Conservation (phyloP, 2,113 vertebrate species). For the Lynx canadensis region DNA sequence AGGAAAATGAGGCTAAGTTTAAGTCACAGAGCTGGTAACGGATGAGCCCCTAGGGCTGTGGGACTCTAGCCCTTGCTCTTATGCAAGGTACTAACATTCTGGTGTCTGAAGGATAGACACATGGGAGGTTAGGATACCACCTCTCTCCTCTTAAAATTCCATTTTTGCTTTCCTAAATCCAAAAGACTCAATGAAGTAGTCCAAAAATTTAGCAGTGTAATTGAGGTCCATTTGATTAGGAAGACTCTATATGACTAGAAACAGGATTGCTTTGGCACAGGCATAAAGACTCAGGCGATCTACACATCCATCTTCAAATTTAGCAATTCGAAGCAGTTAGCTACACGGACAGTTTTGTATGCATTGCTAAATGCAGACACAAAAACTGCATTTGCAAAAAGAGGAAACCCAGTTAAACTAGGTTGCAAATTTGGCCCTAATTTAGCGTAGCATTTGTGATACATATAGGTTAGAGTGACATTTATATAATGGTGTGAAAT, state of each 20-base stretch:
- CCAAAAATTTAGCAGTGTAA: constrained; percentile 36
- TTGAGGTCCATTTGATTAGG: constrained; percentile 63
- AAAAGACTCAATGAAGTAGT: constrained; percentile 41
- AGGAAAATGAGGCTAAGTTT: not conserved
- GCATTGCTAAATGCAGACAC: constrained; percentile 83
- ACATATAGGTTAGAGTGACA: constrained; percentile 85
- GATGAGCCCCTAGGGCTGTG: not conserved
- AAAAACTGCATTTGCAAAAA: constrained; percentile 83
- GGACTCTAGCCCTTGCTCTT: not conserved
- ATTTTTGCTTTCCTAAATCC: constrained; percentile 42
- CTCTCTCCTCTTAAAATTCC: constrained; percentile 10
- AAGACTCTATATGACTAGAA: constrained; percentile 56
- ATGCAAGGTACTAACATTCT: not conserved
- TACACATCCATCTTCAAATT: constrained; percentile 77
- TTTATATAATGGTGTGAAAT: constrained; percentile 85
- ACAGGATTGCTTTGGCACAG: constrained; percentile 61
- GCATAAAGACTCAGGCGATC: constrained; percentile 60
- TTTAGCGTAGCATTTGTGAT: constrained; percentile 85
- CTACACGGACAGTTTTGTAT: constrained; percentile 80
- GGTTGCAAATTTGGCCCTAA: constrained; percentile 85
- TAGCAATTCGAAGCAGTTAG: constrained; percentile 80
- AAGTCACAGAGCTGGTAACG: not conserved
- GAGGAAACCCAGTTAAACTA: constrained; percentile 85
- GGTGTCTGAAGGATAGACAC: not conserved
- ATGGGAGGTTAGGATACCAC: constrained; percentile 2